These are phyloP conservation scores for Amiota communis DNA, from an alignment of 2,888 invertebrate genomes.

Conservation along the genomic window DNA sequence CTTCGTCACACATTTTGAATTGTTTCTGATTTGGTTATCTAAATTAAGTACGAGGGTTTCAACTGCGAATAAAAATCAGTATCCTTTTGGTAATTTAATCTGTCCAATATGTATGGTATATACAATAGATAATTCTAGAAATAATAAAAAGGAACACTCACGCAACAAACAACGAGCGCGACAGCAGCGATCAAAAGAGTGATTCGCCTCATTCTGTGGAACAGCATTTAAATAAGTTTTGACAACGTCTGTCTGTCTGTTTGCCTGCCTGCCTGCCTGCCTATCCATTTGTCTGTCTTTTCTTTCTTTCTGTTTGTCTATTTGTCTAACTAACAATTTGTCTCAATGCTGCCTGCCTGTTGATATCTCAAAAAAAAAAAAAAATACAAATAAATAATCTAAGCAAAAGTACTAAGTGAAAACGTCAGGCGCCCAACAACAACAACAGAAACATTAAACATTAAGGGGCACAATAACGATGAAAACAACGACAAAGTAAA, in stretches of 20 bases:
- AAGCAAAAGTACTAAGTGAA: too few species aligned
- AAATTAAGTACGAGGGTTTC: too few species aligned
- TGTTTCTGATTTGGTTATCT: conserved; percentile 34
- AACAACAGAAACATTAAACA: conserved; percentile 15
- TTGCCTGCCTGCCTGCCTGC: neutral
- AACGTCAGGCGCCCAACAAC: neutral
- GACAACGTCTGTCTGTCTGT: conserved; percentile 35
- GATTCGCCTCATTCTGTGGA: conserved; percentile 59
- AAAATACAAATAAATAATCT: too few species aligned
- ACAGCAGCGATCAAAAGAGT: conserved; percentile 69
- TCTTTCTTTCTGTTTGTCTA: neutral
- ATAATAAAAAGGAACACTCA: conserved; percentile 48
- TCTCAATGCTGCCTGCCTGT: too few species aligned
- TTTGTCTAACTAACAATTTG: too few species aligned
- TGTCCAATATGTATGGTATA: neutral
- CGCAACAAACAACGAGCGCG: conserved; percentile 54
- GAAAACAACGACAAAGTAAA: neutral
- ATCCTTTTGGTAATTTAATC: conserved; percentile 45
- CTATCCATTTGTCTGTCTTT: neutral
- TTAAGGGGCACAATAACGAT: neutral
- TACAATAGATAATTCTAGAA: conserved; percentile 35
- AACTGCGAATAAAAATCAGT: conserved; percentile 23
- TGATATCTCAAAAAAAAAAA: too few species aligned
- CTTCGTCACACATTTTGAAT: conserved; percentile 88
- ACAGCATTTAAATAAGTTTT: conserved; percentile 63